Percentiles rank a stretch among this genome's conserved stretches.
phyloP scores from a whole-genome alignment of 23 tunicate genomes.

The Styela clava region DNA sequence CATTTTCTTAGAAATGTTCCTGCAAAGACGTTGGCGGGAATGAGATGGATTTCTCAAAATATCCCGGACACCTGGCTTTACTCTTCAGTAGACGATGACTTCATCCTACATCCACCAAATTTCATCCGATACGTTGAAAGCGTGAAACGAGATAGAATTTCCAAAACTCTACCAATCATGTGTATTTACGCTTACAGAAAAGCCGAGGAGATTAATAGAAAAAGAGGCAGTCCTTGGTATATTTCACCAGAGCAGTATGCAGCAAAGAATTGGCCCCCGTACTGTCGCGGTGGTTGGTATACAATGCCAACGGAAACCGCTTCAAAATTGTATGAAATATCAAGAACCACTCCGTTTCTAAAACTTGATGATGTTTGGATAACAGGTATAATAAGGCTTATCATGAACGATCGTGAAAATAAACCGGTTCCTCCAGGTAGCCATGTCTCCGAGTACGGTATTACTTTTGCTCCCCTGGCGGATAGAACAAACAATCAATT shows the following conservation, averaged over 20 bases:
- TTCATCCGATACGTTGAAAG: not conserved
- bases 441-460: not conserved
- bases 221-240: constrained; percentile 35
- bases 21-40: constrained; percentile 20
- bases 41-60: constrained; percentile 35
- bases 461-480: not conserved
- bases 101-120: constrained; percentile 16
- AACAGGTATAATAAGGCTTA: constrained; percentile 57
- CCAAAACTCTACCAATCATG: constrained; percentile 25
- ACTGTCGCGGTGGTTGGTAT: constrained; percentile 69
- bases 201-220: constrained; percentile 30
- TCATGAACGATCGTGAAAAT: not conserved
- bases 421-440: not conserved
- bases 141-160: not conserved
- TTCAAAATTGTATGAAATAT: constrained; percentile 18
- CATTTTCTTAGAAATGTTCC: constrained; percentile 6
- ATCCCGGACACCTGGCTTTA: constrained; percentile 19
- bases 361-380: constrained; percentile 74
- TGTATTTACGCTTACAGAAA: constrained; percentile 38
- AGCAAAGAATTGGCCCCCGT: constrained; percentile 34
- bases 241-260: constrained; percentile 32
- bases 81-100: constrained; percentile 37
- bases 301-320: constrained; percentile 28
- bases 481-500: not conserved
- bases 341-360: constrained; percentile 30